Evolutionary conservation across 2,113 vertebrate genomes (phyloP).

Genomic region (Acrocephalus kingi): DNA sequence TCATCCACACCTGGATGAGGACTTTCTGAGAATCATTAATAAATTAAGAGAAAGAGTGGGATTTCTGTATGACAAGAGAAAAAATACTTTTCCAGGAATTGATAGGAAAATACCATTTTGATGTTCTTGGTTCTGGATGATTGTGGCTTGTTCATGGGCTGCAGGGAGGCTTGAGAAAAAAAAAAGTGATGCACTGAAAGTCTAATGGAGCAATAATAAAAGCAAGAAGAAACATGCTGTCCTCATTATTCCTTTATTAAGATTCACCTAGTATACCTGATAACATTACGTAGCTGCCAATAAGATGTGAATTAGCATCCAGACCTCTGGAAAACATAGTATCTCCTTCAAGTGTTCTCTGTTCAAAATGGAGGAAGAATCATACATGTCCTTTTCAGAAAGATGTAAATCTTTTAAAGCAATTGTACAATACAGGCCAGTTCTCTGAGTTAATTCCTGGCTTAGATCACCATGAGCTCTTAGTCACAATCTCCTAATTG

Average conservation of each 20-base stretch:
- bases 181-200: neutral
- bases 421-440: neutral
- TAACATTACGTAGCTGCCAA: constrained; percentile 16
- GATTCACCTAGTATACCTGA: constrained; percentile 1
- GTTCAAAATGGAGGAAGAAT: neutral
- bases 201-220: neutral
- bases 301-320: constrained; percentile 3
- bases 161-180: neutral
- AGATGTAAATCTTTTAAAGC: neutral
- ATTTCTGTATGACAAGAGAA: neutral
- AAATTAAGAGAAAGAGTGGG: neutral
- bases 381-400: neutral
- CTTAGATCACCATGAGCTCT: neutral
- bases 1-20: neutral
- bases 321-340: neutral
- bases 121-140: neutral
- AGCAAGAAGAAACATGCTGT: neutral
- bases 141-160: neutral
- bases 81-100: neutral
- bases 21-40: neutral
- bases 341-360: neutral
- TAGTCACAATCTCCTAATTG: neutral
- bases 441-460: neutral
- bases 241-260: constrained; percentile 45
- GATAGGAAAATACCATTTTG: neutral